Percentiles rank a stretch among this genome's conserved stretches.
phyloP scores from a whole-genome alignment of 2,113 vertebrate species.

The Phrynosoma blainvillii region DNA sequence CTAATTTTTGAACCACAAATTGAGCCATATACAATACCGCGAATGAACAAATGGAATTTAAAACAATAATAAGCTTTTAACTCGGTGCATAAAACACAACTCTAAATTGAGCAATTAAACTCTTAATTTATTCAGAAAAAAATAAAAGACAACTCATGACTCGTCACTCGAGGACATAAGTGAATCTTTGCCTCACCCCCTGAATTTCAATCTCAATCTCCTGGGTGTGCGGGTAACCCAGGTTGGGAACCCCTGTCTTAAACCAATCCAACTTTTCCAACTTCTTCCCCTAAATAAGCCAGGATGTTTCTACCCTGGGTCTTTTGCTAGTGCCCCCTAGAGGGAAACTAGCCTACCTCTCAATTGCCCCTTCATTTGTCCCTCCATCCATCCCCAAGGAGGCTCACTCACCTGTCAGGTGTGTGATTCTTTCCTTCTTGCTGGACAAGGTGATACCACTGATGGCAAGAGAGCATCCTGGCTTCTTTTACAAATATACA shows the following conservation, averaged over 20 bases:
- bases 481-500: not conserved
- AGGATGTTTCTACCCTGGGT: not conserved
- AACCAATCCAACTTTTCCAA: not conserved
- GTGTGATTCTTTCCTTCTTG: not conserved
- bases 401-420: slow-evolving; percentile 5
- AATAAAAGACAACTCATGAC: too few relatives aligned
- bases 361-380: not conserved
- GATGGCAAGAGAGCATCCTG: not conserved
- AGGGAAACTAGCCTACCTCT: not conserved
- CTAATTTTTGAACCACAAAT: too few relatives aligned
- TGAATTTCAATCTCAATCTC: too few relatives aligned
- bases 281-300: not conserved
- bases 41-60: too few relatives aligned
- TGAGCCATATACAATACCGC: too few relatives aligned
- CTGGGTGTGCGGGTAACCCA: too few relatives aligned
- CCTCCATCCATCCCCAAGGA: not conserved
- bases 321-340: not conserved
- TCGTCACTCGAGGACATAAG: too few relatives aligned
- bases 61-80: too few relatives aligned
- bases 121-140: too few relatives aligned
- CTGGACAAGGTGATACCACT: not conserved
- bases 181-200: too few relatives aligned
- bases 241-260: not conserved
- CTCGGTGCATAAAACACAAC: too few relatives aligned
- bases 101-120: too few relatives aligned